Conservation (phyloP, 2,888 invertebrate species). For the Heliconius aoede region DNA sequence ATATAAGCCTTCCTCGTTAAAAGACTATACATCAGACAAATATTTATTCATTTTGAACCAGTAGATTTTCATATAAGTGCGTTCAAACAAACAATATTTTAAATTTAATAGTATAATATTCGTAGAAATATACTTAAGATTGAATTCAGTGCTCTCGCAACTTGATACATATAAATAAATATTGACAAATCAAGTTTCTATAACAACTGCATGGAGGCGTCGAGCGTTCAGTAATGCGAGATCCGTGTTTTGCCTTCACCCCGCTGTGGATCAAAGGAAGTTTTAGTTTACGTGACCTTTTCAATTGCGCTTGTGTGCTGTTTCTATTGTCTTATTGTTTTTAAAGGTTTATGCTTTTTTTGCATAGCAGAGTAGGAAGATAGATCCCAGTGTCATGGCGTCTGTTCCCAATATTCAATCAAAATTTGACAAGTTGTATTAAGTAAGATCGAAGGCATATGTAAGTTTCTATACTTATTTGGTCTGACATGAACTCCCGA, state of each 20-base stretch:
- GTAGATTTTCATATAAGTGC: too few species aligned
- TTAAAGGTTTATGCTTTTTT: neutral
- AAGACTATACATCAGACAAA: too few species aligned
- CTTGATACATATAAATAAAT: slow-evolving; percentile 10
- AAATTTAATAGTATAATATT: neutral
- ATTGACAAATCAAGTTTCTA: slow-evolving; percentile 29
- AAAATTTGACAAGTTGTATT: neutral
- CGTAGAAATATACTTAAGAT: neutral
- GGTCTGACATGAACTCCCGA: neutral
- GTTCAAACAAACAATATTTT: neutral
- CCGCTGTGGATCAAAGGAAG: slow-evolving; percentile 21
- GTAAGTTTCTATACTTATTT: neutral
- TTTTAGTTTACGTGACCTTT: slow-evolving; percentile 11
- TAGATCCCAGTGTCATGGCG: neutral
- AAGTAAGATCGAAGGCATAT: neutral
- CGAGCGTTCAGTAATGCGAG: slow-evolving; percentile 38
- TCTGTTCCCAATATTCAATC: neutral
- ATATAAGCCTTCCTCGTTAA: neutral
- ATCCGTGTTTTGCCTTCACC: slow-evolving; percentile 35
- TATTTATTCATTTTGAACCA: too few species aligned
- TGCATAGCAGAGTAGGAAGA: neutral
- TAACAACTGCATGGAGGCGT: slow-evolving; percentile 33
- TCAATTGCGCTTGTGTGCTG: neutral
- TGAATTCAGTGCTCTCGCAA: neutral
- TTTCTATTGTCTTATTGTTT: neutral